phyloP scores from a whole-genome alignment of 1,140 invertebrate species.

The Cyphomyrmex costatus region DNA sequence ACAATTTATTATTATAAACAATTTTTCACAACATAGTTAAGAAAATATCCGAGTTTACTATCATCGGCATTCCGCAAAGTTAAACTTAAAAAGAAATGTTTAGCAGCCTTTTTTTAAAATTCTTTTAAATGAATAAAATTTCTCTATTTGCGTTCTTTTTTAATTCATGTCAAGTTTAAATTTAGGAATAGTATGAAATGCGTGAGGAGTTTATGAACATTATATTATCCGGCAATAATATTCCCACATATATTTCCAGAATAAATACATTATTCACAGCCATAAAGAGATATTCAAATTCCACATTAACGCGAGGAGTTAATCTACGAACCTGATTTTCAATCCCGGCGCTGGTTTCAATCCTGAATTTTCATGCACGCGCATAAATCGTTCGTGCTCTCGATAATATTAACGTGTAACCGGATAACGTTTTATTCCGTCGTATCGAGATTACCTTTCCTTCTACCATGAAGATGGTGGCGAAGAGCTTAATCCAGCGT shows the following conservation, averaged over 20 bases:
- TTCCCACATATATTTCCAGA: not conserved
- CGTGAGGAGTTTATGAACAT: not conserved
- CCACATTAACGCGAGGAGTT: constrained; percentile 13
- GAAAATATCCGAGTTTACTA: no score
- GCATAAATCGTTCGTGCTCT: constrained; percentile 40
- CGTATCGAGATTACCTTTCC: constrained; percentile 44
- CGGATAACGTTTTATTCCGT: constrained; percentile 57
- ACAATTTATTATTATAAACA: no score
- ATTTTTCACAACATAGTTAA: no score
- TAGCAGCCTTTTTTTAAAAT: not conserved
- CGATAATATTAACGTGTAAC: constrained; percentile 50
- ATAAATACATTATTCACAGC: constrained; percentile 31
- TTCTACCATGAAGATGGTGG: not conserved
- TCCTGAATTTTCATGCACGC: not conserved
- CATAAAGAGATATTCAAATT: constrained; percentile 54
- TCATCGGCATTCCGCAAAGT: no score
- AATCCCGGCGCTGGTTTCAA: not conserved
- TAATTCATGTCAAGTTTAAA: not conserved
- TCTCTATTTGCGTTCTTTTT: not conserved
- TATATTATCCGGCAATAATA: not conserved
- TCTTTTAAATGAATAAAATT: not conserved
- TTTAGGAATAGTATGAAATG: not conserved
- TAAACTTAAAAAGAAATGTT: not conserved
- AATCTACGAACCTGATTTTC: constrained; percentile 49
- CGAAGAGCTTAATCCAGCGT: constrained; percentile 20